These are phyloP conservation scores for Neotoma lepida DNA, from an alignment of 2,113 vertebrate species.

Conservation along the genomic window DNA sequence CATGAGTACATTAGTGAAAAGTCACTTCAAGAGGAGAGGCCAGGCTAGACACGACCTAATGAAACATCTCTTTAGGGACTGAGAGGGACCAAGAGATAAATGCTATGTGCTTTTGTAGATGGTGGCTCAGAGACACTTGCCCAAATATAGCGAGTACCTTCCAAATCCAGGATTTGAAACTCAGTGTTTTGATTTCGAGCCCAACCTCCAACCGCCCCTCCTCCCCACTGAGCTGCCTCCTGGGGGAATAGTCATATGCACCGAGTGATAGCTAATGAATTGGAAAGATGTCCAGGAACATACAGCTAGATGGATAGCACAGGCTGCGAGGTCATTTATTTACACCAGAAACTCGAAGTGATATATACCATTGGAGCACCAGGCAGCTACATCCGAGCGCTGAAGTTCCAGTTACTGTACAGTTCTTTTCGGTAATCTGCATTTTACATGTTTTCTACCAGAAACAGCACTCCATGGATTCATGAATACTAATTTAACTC, in stretches of 20 bases:
- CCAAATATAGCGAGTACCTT: neutral
- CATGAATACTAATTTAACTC: neutral
- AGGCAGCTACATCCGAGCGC: neutral
- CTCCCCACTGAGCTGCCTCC: neutral
- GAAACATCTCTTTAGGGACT: neutral
- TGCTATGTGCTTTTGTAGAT: neutral
- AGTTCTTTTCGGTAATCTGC: slow-evolving; percentile 16
- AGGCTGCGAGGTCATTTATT: neutral
- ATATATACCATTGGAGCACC: neutral
- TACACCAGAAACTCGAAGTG: slow-evolving; percentile 26
- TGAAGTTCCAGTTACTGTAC: neutral
- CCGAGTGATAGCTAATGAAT: slow-evolving; percentile 51
- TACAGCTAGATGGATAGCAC: neutral
- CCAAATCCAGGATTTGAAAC: neutral
- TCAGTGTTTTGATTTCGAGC: neutral
- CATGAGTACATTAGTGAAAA: neutral
- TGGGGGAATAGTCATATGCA: slow-evolving; percentile 8
- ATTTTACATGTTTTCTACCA: slow-evolving; percentile 24
- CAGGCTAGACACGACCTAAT: neutral
- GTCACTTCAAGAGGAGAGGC: neutral
- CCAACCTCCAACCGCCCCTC: neutral
- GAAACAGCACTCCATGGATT: neutral
- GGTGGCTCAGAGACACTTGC: neutral
- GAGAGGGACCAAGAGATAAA: neutral
- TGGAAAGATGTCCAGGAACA: slow-evolving; percentile 43